Evolutionary conservation across 2,888 invertebrate species (phyloP).

Genomic region (Scaptomyza polygonia): DNA sequence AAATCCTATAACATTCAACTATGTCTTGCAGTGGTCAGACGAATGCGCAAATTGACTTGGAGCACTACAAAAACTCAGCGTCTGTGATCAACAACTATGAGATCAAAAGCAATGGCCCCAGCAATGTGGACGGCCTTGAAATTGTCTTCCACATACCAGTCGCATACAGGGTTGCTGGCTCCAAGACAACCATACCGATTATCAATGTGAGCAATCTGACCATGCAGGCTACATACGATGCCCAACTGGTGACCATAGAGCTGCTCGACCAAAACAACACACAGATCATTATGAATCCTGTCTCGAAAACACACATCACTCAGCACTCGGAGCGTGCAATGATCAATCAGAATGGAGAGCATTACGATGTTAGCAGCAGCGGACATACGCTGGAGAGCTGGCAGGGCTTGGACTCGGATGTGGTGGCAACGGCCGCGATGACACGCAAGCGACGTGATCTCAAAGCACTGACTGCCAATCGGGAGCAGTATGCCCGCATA

Average conservation of each 20-base stretch:
- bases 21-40: conserved; percentile 70
- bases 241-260: conserved; percentile 77
- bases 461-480: conserved; percentile 69
- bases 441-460: conserved; percentile 73
- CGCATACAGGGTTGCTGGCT: conserved; percentile 79
- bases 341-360: conserved; percentile 45
- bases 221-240: conserved; percentile 81
- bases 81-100: conserved; percentile 82
- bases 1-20: neutral
- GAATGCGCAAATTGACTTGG: conserved; percentile 79
- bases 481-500: conserved; percentile 81
- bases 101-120: conserved; percentile 84
- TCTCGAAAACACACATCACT: conserved; percentile 48
- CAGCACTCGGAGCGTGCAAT: conserved; percentile 34
- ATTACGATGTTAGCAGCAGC: conserved; percentile 63
- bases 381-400: conserved; percentile 60
- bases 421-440: conserved; percentile 69
- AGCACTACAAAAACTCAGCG: conserved; percentile 76
- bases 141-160: conserved; percentile 82
- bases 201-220: conserved; percentile 81
- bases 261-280: conserved; percentile 81
- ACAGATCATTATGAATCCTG: conserved; percentile 77
- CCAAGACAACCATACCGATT: conserved; percentile 75
- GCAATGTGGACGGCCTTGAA: conserved; percentile 81
- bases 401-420: conserved; percentile 54